Evolutionary conservation across 2,888 invertebrate genomes (phyloP), one percentile per base, ranked within the genome.

Genomic region (Nephrotoma guestfalica): DNA sequence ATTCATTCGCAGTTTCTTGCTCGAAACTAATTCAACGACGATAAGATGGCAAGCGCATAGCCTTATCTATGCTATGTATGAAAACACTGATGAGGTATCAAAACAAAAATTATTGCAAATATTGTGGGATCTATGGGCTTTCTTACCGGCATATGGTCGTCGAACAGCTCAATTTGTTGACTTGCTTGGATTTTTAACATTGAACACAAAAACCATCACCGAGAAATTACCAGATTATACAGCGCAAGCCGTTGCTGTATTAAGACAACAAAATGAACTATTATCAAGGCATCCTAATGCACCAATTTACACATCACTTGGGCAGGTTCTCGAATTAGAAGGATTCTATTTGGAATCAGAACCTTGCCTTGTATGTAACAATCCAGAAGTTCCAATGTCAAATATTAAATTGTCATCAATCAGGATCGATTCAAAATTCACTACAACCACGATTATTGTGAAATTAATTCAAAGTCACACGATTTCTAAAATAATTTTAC

Each of bases 101-200:
- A 97, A 97, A 90, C 96, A 96, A 88, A 93, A 93, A 1, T 91
- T 99, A 43, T 93, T 98, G 9, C 96, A 96, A 86, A 92, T 97
- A 43, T 92, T 99, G 89, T 98, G 98, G 98, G 94, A 95, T 85
- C 92, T 99, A 88, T 99, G 98, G 98, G 97, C 97, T 0, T 92
- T 96, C 86, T 92, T 99, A 87, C 97, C 98, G 0, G 94, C 95
- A 87, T 98, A 97, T 90, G 99, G 99, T 0, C 94, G 97, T 2
- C 97, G 98, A 91, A 98, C 98, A 0, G 96, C 97, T 0, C 99
- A 99, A 91, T 99, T 99, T 92, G 98, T 99, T 0, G 99, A 99
- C 91, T 93, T 99, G 0, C 93, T 99, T 6, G 98, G 99, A 0
- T 99, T 97, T 91, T 97, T 99, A 90, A 97, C 98, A 0, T 93